Evolutionary conservation across 2,113 vertebrate genomes (phyloP).

Genomic region (Phalacrocorax brasilianus): DNA sequence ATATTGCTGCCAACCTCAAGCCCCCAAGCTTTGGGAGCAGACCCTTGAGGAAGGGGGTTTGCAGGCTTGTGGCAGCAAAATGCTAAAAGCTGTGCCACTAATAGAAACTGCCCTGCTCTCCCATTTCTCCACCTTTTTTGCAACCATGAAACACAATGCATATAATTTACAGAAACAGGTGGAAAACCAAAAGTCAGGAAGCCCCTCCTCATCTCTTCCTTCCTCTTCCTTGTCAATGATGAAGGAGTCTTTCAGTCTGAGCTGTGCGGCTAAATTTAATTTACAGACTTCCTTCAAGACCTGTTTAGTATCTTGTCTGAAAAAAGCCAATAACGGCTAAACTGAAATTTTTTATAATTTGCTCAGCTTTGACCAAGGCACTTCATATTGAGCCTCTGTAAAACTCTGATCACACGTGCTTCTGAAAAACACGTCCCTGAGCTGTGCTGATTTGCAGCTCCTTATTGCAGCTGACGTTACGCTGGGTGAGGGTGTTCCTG

Average conservation of each 20-base stretch:
- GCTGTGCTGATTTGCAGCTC: neutral
- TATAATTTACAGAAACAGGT: neutral
- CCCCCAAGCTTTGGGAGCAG: neutral
- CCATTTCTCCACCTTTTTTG: neutral
- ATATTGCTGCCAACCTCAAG: accelerated
- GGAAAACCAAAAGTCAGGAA: neutral
- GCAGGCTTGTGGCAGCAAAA: neutral
- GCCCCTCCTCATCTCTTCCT: neutral
- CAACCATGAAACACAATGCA: neutral
- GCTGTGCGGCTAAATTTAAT: constrained; percentile 42
- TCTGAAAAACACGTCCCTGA: neutral
- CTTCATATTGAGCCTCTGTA: neutral
- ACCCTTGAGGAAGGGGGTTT: neutral
- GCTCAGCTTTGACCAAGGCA: constrained; percentile 31
- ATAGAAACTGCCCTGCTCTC: neutral
- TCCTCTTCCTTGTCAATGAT: neutral
- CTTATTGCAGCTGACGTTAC: neutral
- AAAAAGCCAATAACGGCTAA: constrained; percentile 61
- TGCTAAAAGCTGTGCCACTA: neutral
- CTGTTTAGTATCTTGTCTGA: constrained; percentile 9
- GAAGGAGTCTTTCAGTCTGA: constrained; percentile 56
- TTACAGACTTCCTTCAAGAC: constrained; percentile 52
- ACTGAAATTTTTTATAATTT: constrained; percentile 50
- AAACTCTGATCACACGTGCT: neutral
- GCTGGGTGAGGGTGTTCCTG: neutral